A percentile compares a stretch with the other conserved stretches of the same genome.
These are phyloP conservation scores for Artibeus lituratus DNA, from an alignment of 2,797 vertebrate genomes.

Conservation along the genomic window DNA sequence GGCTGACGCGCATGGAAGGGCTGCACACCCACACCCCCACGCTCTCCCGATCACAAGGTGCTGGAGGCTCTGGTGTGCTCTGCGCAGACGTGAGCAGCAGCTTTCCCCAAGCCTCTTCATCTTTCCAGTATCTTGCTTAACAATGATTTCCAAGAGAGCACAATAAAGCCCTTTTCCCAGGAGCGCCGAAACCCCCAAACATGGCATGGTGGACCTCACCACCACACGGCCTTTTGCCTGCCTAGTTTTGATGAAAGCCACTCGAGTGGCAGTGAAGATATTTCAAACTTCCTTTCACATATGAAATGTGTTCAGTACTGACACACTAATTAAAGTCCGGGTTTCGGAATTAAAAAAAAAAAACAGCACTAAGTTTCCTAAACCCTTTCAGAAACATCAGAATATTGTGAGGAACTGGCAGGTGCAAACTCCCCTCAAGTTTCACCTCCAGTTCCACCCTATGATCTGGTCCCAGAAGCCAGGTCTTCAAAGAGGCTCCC, in stretches of 20 bases:
- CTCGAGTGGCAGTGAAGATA: not conserved
- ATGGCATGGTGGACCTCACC: not conserved
- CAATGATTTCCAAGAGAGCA: not conserved
- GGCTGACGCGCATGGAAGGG: not conserved
- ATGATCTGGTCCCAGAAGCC: not conserved
- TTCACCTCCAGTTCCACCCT: not conserved
- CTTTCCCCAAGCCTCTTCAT: not conserved
- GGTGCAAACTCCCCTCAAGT: not conserved
- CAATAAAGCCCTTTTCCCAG: not conserved
- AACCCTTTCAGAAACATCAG: not conserved
- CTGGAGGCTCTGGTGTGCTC: not conserved
- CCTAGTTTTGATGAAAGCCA: not conserved
- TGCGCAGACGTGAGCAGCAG: not conserved
- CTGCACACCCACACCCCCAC: fast-evolving
- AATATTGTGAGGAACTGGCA: not conserved
- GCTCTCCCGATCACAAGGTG: not conserved
- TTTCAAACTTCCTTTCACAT: not conserved
- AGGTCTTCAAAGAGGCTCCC: not conserved
- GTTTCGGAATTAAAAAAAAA: not conserved
- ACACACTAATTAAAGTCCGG: not conserved
- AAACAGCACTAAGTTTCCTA: not conserved
- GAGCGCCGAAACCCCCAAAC: not conserved
- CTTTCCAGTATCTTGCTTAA: not conserved
- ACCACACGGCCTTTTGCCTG: not conserved
- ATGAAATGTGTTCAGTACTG: not conserved